A percentile compares a stretch with the other conserved stretches of the same genome.
Conservation (phyloP, 2,113 vertebrate genomes). For the Trematomus loennbergii region DNA sequence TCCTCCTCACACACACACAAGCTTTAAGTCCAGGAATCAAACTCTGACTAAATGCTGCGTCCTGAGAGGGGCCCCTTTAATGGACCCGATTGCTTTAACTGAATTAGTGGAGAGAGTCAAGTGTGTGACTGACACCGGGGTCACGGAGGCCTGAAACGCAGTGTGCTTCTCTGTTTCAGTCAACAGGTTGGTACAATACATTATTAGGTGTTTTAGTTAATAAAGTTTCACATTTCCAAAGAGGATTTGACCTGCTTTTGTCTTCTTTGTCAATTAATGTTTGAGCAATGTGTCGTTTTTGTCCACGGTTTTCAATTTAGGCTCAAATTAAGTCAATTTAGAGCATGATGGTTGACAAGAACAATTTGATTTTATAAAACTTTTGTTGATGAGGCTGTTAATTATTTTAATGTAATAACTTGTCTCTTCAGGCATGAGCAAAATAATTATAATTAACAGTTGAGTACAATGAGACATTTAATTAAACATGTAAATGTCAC, state of each 20-base stretch:
- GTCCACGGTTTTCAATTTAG: not conserved
- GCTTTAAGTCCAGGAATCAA: constrained; percentile 52
- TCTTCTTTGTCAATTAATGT: too few relatives aligned
- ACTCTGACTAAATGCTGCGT: constrained; percentile 13
- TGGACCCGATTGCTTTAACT: constrained; percentile 57
- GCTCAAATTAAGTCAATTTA: constrained; percentile 6
- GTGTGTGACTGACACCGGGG: constrained; percentile 42
- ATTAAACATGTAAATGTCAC: constrained; percentile 18
- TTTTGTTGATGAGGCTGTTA: constrained; percentile 4
- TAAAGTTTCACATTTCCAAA: not conserved
- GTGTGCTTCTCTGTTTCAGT: not conserved
- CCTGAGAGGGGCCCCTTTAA: constrained; percentile 20
- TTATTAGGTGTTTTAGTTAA: constrained; percentile 9
- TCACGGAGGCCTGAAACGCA: constrained; percentile 7
- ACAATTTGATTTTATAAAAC: not conserved
- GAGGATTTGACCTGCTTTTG: not conserved
- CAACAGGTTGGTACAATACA: constrained; percentile 53
- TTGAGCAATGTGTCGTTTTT: too few relatives aligned
- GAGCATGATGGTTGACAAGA: not conserved
- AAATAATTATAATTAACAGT: not conserved
- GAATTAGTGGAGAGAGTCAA: constrained; percentile 65
- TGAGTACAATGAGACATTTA: constrained; percentile 9
- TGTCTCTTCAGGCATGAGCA: constrained; percentile 7
- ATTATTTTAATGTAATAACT: not conserved
- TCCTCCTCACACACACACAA: constrained; percentile 31